Evolutionary conservation across 2,113 vertebrate species (phyloP).

Genomic region (Trogon surrucura): DNA sequence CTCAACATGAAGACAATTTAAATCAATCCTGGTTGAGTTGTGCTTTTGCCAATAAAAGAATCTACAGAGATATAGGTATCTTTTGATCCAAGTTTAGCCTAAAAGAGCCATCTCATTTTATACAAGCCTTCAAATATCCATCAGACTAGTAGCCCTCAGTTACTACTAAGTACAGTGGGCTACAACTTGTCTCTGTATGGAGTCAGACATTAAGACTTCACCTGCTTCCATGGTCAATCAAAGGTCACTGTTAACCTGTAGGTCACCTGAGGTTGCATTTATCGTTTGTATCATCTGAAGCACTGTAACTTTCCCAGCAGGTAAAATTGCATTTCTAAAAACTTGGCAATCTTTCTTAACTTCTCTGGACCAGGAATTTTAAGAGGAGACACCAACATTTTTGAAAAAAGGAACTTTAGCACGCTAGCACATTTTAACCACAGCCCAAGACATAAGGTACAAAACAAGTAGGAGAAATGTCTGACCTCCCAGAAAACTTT

Average conservation of each 20-base stretch:
- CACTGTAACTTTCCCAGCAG: background rate
- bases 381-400: background rate
- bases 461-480: background rate
- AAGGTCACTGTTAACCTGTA: background rate
- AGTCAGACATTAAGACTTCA: background rate
- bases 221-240: background rate
- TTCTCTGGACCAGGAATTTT: background rate
- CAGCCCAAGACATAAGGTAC: background rate
- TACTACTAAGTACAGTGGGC: background rate
- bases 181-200: background rate
- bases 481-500: background rate
- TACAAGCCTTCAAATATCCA: slow-evolving; percentile 11
- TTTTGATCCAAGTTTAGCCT: background rate
- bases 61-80: background rate
- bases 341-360: background rate
- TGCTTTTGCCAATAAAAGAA: background rate
- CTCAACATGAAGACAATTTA: background rate
- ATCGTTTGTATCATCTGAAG: background rate
- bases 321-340: background rate
- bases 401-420: background rate
- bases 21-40: background rate
- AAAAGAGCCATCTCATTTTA: slow-evolving; percentile 48
- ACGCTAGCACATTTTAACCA: background rate
- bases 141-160: background rate
- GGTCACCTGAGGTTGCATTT: background rate